Base-by-base conservation (phyloP, 1,140 invertebrate species). In the Cotesia vestalis region DNA sequence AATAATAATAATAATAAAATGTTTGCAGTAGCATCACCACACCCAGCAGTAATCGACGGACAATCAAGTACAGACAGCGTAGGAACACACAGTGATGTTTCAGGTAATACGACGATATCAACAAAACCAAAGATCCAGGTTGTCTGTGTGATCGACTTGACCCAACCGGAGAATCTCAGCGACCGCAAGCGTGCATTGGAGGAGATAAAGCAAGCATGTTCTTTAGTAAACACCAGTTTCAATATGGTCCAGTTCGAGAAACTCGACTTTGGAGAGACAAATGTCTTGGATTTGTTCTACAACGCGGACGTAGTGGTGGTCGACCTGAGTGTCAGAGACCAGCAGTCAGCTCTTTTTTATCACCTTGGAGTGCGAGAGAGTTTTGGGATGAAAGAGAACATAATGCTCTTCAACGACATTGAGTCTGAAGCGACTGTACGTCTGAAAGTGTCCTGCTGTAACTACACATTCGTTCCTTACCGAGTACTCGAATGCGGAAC, bases 381-480 rank as follows among this genome's bases (percentile, higher is more conserved):
- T 84, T 99, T 99, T 89, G 94, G 94, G 60, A 99, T 99, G 97
- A 98, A 96, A 82, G 95, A 98, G 83, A 99, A 99, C 87, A 96
- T 99, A 72, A 85, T 99, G 11, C 89, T 98, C 2, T 96, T 93
- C 81, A 96, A 98, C 89, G 96, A 98, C 88, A 89, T 90, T 75
- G 94, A 97, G 85, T 90, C 92, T 3, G 95, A 97, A 86, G 90
- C 93, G 72, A 96, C 96, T 20, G 84, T 96, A 68, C 89, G 94
- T 73, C 87, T 96, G 40, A 96, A 95, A 90, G 94, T 96, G 78
- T 96, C 95, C 0, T 95, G 95, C 85, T 91, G 91, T 40, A 94
- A 91, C 81, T 97, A 97, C 79, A 91, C 92, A 61, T 95, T 98
- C 83, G 90, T 98, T 35, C 94, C 95, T 1, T 99, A 98, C 84